phyloP scores from a whole-genome alignment of 2,888 invertebrate genomes.

The Diaphora mendica region DNA sequence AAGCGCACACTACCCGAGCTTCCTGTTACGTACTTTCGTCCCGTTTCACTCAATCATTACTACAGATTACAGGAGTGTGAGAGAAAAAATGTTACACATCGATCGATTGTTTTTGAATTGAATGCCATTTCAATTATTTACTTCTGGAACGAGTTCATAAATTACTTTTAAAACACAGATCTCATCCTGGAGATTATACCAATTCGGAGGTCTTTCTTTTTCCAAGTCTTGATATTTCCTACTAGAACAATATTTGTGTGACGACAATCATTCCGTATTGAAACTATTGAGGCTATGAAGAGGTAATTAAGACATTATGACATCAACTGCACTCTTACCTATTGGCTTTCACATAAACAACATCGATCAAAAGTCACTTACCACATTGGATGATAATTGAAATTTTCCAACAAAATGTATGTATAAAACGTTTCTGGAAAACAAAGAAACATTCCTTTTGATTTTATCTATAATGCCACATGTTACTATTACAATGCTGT shows the following conservation, averaged over 20 bases:
- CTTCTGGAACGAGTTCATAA: neutral
- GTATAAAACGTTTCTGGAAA: neutral
- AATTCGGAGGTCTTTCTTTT: neutral
- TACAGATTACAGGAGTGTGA: too few relatives aligned
- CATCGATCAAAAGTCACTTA: neutral
- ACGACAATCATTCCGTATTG: too few relatives aligned
- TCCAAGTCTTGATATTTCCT: neutral
- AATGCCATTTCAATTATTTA: neutral
- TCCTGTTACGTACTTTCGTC: too few relatives aligned
- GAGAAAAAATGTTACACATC: too few relatives aligned
- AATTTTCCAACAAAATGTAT: neutral
- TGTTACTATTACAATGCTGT: slow-evolving; percentile 1
- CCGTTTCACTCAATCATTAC: too few relatives aligned
- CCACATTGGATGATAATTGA: neutral
- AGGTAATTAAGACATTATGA: neutral
- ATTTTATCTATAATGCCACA: slow-evolving; percentile 3
- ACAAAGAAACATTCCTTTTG: neutral
- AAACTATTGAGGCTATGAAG: neutral
- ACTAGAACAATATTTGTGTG: too few relatives aligned
- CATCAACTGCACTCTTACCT: too few relatives aligned
- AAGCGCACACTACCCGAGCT: too few relatives aligned
- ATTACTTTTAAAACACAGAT: neutral
- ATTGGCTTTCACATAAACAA: neutral
- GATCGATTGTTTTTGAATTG: neutral
- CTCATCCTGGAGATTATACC: neutral